Percentiles rank a stretch among this genome's conserved stretches.
phyloP scores from a whole-genome alignment of 1,140 invertebrate species.

The Agraylea sexmaculata region DNA sequence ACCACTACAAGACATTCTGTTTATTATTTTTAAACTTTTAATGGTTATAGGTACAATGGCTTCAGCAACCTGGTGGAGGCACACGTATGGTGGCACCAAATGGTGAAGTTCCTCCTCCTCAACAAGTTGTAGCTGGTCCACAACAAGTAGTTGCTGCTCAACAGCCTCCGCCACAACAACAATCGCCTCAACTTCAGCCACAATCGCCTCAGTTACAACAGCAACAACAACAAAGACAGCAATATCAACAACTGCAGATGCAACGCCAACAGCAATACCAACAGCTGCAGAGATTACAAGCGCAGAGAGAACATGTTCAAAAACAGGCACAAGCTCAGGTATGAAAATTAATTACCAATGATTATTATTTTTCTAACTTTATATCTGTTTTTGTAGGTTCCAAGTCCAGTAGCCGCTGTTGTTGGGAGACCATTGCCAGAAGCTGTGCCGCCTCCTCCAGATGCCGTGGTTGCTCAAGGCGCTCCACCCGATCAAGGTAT shows the following conservation, averaged over 20 bases:
- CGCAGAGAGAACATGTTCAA: constrained; percentile 40
- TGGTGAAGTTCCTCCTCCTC: constrained; percentile 18
- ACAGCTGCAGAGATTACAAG: constrained; percentile 40
- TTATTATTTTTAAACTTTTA: not conserved
- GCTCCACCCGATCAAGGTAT: constrained; percentile 13
- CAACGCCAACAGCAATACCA: constrained; percentile 43
- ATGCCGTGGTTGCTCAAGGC: constrained; percentile 11
- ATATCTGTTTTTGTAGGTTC: constrained; percentile 1
- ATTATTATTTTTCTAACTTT: no score
- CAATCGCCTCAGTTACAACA: constrained; percentile 21
- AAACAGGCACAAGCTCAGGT: constrained; percentile 40
- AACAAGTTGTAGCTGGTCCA: no score
- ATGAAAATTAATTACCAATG: constrained; percentile 26
- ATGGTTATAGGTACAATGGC: constrained; percentile 42
- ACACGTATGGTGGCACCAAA: constrained; percentile 34
- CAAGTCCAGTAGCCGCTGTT: not conserved
- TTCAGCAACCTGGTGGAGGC: constrained; percentile 47
- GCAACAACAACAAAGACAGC: constrained; percentile 28
- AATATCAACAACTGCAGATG: constrained; percentile 40
- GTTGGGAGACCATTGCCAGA: constrained; percentile 9
- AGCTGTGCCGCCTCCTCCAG: constrained; percentile 8
- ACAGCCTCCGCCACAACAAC: constrained; percentile 19
- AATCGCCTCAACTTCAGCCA: constrained; percentile 23
- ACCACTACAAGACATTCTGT: no score
- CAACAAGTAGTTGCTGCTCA: no score